Evolutionary conservation across 2,797 vertebrate genomes (phyloP).

Genomic region (Caiman crocodilus): DNA sequence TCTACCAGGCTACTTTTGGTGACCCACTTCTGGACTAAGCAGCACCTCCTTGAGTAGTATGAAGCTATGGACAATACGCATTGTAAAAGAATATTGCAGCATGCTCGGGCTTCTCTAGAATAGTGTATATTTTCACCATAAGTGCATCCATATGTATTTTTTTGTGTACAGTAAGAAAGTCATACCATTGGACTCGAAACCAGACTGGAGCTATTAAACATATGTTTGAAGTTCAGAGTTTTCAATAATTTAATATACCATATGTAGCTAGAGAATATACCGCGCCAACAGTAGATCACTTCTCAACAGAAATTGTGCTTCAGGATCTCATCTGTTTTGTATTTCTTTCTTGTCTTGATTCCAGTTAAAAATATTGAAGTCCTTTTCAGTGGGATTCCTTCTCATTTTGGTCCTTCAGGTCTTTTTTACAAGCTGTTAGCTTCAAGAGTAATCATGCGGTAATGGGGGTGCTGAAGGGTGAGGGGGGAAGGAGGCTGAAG

Average conservation of each 20-base stretch:
- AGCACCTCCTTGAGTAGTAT: background rate
- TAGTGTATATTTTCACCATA: constrained; percentile 17
- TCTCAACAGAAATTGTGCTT: constrained; percentile 5
- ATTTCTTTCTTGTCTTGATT: constrained; percentile 41
- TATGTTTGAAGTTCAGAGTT: constrained; percentile 42
- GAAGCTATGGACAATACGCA: background rate
- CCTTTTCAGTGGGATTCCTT: constrained; percentile 10
- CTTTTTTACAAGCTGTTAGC: background rate
- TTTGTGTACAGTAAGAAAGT: constrained; percentile 20
- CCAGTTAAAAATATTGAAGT: background rate
- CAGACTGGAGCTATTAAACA: constrained; percentile 53
- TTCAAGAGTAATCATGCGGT: background rate
- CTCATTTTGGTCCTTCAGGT: background rate
- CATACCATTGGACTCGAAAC: background rate
- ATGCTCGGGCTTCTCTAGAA: background rate
- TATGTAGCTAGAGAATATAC: background rate
- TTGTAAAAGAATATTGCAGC: constrained; percentile 17
- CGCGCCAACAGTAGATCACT: background rate
- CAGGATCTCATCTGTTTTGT: constrained; percentile 4
- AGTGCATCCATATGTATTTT: constrained; percentile 11
- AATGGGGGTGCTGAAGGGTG: background rate
- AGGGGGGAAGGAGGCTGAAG: background rate
- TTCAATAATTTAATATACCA: constrained; percentile 54
- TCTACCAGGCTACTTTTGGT: background rate
- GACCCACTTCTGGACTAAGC: background rate